phyloP scores from a whole-genome alignment of 2,888 invertebrate genomes.

The Galeruca laticollis region DNA sequence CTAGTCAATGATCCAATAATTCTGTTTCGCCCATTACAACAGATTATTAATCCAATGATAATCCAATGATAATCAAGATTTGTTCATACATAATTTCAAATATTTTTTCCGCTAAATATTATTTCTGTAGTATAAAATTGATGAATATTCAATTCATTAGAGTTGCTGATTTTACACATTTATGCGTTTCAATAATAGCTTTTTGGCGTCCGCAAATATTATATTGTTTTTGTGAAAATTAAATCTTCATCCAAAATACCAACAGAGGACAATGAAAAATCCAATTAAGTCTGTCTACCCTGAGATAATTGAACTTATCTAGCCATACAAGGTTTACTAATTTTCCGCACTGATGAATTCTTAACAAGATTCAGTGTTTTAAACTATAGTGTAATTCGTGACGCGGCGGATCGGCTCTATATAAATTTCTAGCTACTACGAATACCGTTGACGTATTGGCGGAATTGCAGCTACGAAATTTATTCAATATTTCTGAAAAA shows the following conservation, averaged over 20 bases:
- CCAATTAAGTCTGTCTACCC: background rate
- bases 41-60: too few relatives aligned
- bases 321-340: slow-evolving; percentile 8
- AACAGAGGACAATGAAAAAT: background rate
- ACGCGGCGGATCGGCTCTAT: background rate
- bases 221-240: background rate
- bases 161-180: background rate
- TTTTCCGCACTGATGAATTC: slow-evolving; percentile 5
- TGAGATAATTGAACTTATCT: slow-evolving; percentile 11
- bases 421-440: slow-evolving; percentile 5
- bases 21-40: too few relatives aligned
- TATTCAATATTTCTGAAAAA: background rate
- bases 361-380: slow-evolving; percentile 7
- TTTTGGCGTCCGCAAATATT: background rate
- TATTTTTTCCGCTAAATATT: too few relatives aligned
- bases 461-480: background rate
- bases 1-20: too few relatives aligned
- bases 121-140: too few relatives aligned
- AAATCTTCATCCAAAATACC: background rate
- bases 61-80: too few relatives aligned
- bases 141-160: background rate
- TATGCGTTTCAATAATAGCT: too few relatives aligned
- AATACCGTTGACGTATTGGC: background rate
- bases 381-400: background rate
- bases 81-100: too few relatives aligned